Base-by-base conservation (phyloP, 2,113 vertebrate genomes). In the Fulica atra region DNA sequence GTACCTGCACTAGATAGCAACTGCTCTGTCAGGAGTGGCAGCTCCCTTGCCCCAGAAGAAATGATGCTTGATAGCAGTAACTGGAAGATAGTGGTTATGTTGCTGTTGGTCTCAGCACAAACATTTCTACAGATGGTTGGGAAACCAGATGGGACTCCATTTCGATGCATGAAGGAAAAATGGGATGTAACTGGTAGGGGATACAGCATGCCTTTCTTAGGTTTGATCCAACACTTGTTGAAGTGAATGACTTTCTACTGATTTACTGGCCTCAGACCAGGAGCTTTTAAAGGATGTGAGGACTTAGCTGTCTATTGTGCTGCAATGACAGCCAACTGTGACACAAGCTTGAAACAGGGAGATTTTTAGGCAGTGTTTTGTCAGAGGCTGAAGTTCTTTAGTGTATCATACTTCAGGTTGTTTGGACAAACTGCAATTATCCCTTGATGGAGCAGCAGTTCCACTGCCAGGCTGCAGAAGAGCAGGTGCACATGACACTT, bases 381-480 rank as follows among this genome's bases (percentile, higher is more conserved):
- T 50, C 66, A 91, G 48, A 90, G 57, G 29, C 81, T 80, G 33
- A 13, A n/a, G 36, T 38, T 77, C 53, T 81, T 63, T 33, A 36
- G 2, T 31, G 4, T 42, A 57, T 77, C 50, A 53, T n/a, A 61
- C 44, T 87, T 89, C 3, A 40, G 36, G 36, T 19, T 86, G 63
- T 88, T 48, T 80, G 77, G 83, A 57, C 91, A 88, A 86, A 77
- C 40, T 50, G 63, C 82, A 66, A 5, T 76, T 61, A 61, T 70
- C 76, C 70, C 72, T 59, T 33, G 50, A 40, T 11, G 29, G 66
- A 73, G 80, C n/a, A 76, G 86, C 76, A 77, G n/a, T 61, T 70
- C 68, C 31, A 5, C 24, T 80, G 76, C 88, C 63, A 86, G 77
- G 31, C 86, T 40, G 72, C 59, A 78, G 71, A 78, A 44, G 23